phyloP scores from a whole-genome alignment of 37 sponge, comb jelly and placozoan genomes.

The Amphimedon queenslandica region DNA sequence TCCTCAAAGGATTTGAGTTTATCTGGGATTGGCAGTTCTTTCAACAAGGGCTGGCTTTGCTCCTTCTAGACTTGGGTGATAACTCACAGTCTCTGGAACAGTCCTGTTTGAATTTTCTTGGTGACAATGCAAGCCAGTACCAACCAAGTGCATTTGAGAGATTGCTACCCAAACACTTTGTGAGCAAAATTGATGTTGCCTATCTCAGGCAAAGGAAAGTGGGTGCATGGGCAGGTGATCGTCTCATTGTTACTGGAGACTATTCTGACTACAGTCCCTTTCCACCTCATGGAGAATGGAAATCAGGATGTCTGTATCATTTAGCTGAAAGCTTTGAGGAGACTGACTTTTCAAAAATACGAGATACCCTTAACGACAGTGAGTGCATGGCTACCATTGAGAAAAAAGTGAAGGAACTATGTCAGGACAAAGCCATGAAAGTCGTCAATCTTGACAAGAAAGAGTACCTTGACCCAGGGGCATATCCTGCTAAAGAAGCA shows the following conservation, averaged over 20 bases:
- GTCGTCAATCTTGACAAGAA: slow-evolving; percentile 9
- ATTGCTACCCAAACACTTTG: background rate
- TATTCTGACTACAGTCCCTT: slow-evolving; percentile 13
- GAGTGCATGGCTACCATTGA: background rate
- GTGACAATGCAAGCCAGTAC: background rate
- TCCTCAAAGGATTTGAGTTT: no score
- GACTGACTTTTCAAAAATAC: background rate
- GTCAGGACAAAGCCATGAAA: background rate
- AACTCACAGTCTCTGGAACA: background rate
- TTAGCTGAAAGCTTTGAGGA: background rate
- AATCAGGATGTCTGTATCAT: background rate
- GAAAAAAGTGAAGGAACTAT: background rate
- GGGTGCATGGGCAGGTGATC: slow-evolving; percentile 19
- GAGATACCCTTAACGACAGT: no score
- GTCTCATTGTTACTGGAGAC: slow-evolving; percentile 17
- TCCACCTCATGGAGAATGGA: slow-evolving; percentile 25
- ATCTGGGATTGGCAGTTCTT: no score
- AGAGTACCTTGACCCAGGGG: slow-evolving; percentile 9
- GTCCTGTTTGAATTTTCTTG: background rate
- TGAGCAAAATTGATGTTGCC: background rate
- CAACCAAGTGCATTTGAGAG: background rate
- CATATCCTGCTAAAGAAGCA: background rate
- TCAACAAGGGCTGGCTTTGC: background rate
- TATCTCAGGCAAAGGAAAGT: background rate
- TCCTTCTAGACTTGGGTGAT: slow-evolving; percentile 3